A percentile compares a stretch with the other conserved stretches of the same genome.
phyloP scores from a whole-genome alignment of 2,888 invertebrate species.

The Geophilus truncorum region DNA sequence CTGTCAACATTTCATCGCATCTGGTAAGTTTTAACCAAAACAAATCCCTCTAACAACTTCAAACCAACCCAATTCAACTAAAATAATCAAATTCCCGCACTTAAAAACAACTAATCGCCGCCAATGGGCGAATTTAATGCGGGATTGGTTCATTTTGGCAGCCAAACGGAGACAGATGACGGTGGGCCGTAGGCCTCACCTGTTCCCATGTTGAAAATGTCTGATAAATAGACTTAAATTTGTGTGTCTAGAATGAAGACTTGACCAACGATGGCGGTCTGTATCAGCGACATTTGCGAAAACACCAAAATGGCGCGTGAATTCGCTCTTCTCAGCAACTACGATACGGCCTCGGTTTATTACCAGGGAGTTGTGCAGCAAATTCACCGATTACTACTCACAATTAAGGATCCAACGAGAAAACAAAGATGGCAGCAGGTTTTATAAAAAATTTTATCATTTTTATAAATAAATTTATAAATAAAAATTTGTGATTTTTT shows the following conservation, averaged over 20 bases:
- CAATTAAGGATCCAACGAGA: conserved; percentile 71
- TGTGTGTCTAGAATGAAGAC: not conserved
- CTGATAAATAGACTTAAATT: not conserved
- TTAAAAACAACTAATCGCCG: not conserved
- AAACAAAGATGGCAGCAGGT: conserved; percentile 88
- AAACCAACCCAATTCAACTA: not conserved
- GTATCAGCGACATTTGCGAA: conserved; percentile 85
- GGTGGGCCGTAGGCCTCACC: not conserved
- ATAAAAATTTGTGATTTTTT: not conserved
- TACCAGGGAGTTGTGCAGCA: conserved; percentile 90
- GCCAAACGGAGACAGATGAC: not conserved
- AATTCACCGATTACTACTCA: conserved; percentile 74
- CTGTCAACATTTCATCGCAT: too few species aligned
- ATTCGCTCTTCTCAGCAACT: conserved; percentile 90
- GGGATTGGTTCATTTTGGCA: not conserved
- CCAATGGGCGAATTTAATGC: not conserved
- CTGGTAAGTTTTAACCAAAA: too few species aligned
- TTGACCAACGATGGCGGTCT: conserved; percentile 66
- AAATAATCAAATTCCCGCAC: not conserved
- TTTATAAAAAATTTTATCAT: conserved; percentile 44
- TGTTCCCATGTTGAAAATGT: not conserved
- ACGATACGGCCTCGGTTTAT: conserved; percentile 88
- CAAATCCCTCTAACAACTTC: too few species aligned
- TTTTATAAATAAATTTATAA: not conserved
- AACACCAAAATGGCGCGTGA: conserved; percentile 92